Evolutionary conservation across 2,113 vertebrate genomes (phyloP).

Genomic region (Phrynocephalus versicolor): DNA sequence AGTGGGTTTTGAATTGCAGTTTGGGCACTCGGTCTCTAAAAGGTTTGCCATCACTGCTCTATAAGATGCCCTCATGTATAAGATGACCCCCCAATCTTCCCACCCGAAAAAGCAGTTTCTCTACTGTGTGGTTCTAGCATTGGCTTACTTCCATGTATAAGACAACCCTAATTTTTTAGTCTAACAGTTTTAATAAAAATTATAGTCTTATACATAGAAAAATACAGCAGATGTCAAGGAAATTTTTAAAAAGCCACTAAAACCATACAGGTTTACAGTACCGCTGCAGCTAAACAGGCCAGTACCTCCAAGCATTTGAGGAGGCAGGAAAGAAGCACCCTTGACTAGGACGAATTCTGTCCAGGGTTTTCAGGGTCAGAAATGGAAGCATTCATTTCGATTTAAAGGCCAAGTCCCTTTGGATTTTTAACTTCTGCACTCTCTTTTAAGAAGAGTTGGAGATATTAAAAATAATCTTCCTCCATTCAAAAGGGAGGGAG

Average conservation of each 20-base stretch:
- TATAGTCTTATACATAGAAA: no score
- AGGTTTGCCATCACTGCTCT: no score
- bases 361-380: not conserved
- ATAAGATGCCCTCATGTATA: no score
- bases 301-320: not conserved
- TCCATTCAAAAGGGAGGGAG: not conserved
- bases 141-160: no score
- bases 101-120: no score
- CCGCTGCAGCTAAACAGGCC: not conserved
- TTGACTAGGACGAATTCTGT: not conserved
- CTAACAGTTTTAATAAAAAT: no score
- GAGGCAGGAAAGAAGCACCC: not conserved
- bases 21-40: no score
- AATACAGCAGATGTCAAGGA: not conserved
- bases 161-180: no score
- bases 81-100: no score
- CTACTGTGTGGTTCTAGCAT: no score
- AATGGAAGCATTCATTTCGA: not conserved
- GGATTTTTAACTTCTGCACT: not conserved
- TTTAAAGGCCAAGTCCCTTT: not conserved
- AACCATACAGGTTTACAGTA: not conserved
- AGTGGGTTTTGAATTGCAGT: no score
- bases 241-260: not conserved
- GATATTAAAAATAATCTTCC: not conserved
- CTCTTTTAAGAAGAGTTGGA: not conserved